Evolutionary conservation across 2,888 invertebrate genomes (phyloP), one percentile per base, ranked within the genome.

Genomic region (Sinotaia quadrata): DNA sequence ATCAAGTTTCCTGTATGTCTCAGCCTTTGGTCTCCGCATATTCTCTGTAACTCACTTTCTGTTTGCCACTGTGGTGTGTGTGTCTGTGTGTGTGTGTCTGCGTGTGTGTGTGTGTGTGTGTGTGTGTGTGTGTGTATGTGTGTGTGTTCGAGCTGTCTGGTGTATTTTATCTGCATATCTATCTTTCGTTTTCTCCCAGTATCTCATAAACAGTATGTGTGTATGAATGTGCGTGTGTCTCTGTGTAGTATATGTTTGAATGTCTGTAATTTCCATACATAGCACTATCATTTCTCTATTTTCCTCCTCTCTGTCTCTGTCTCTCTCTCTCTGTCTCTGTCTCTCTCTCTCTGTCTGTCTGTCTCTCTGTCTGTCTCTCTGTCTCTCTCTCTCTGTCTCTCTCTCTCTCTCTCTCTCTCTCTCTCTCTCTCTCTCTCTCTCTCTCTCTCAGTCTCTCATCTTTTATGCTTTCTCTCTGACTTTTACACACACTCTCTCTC

Each of bases 311-410:
- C 47, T 44, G 27, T 36, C 15, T 33, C 12, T 51, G 10, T 33
- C 47, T 52, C 52, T 63, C 47, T 33, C 29, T 62, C 62, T 62
- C 44, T 33, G 10, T 52, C 62, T 62, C 29, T 33, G 4, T 63
- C 52, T 63, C 33, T 33, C 31, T 63, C 63, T 51, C 12, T 33
- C 33, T 63, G 34, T 51, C 31, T 29, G n/a, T 63, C 49, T 33
- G 15, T 47, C 27, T 57, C 37, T 44, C 31, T 36, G 21, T 58
- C 41, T 41, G n/a, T 44, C 49, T 36, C 51, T 51, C 34, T 49
- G 18, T 47, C 33, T 21, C 18, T 62, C n/a, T 62, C 33, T 33
- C 24, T 34, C 51, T 62, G 21, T 33, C 51, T 62, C 34, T 62
- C 34, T 47, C 8, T 51, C 51, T 34, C 24, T 31, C 34, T n/a